Evolutionary conservation across 1,140 invertebrate genomes (phyloP).

Genomic region (Phthorimaea operculella): DNA sequence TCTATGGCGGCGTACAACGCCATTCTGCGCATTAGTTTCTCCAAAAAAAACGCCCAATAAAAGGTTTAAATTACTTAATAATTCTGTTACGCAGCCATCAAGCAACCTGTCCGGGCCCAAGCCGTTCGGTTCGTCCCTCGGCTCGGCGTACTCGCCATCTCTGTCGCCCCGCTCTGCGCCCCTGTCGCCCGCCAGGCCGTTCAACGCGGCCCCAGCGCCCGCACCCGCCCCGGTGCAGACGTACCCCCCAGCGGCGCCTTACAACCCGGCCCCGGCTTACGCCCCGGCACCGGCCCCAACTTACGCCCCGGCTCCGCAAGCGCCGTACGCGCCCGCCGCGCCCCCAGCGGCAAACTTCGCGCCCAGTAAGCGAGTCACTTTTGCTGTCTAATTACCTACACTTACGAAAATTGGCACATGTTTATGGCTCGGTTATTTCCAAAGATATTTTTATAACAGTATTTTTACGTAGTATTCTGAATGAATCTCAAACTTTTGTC

Average conservation of each 20-base stretch:
- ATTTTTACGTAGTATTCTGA: too few relatives aligned
- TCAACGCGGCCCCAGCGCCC: conserved; percentile 40
- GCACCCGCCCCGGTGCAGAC: conserved; percentile 33
- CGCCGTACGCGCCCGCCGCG: conserved; percentile 30
- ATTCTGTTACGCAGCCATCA: conserved; percentile 39
- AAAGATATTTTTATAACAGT: too few relatives aligned
- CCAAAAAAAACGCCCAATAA: too few relatives aligned
- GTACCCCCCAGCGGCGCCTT: conserved; percentile 24
- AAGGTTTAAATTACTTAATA: too few relatives aligned
- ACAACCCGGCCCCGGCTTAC: conserved; percentile 42
- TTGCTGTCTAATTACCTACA: conserved; percentile 42
- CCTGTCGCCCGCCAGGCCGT: conserved; percentile 55
- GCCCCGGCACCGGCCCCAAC: conserved; percentile 40
- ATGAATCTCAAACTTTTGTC: too few relatives aligned
- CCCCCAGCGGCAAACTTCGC: conserved; percentile 26
- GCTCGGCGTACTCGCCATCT: conserved; percentile 62
- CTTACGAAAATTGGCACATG: background rate
- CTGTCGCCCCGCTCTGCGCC: conserved; percentile 61
- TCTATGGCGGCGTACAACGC: too few relatives aligned
- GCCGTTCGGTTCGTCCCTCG: conserved; percentile 70
- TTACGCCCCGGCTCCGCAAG: conserved; percentile 27
- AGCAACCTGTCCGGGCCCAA: conserved; percentile 70
- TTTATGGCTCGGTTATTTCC: too few relatives aligned
- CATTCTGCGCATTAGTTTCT: too few relatives aligned
- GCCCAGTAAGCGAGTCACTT: conserved; percentile 66